Percentiles rank a stretch among this genome's conserved stretches.
Evolutionary conservation across 2,113 vertebrate species (phyloP).

Genomic region (Tapirus terrestris): DNA sequence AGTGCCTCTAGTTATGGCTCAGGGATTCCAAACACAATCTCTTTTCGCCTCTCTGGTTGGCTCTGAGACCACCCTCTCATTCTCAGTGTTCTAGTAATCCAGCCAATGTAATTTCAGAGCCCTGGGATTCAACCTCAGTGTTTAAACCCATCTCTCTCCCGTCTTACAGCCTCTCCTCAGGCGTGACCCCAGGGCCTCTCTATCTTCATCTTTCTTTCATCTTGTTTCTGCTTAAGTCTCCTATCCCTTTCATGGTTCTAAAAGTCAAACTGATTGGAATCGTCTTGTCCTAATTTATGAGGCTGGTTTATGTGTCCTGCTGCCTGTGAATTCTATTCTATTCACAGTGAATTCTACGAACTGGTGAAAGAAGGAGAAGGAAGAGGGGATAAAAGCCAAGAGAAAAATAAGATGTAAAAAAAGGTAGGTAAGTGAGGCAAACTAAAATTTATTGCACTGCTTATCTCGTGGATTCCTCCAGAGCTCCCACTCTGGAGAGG

Average conservation of each 20-base stretch:
- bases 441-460: neutral
- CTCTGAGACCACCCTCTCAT: neutral
- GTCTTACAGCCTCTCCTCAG: neutral
- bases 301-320: neutral
- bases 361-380: neutral
- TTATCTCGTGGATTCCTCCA: neutral
- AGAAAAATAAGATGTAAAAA: constrained; percentile 11
- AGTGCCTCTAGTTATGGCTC: neutral
- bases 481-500: neutral
- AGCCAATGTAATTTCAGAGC: neutral
- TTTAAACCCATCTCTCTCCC: neutral
- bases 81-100: neutral
- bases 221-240: neutral
- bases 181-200: neutral
- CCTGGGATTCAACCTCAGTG: neutral
- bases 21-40: fast-evolving
- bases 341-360: constrained; percentile 7
- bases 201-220: neutral
- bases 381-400: neutral
- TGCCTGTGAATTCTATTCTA: neutral
- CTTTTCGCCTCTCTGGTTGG: neutral
- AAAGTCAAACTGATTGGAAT: neutral
- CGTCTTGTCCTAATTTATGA: neutral
- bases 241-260: neutral
- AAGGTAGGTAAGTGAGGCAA: constrained; percentile 11